Percentiles rank a stretch among this genome's conserved stretches.
Evolutionary conservation across 2,113 vertebrate genomes (phyloP).

Genomic region (Clarias macrocephalus): DNA sequence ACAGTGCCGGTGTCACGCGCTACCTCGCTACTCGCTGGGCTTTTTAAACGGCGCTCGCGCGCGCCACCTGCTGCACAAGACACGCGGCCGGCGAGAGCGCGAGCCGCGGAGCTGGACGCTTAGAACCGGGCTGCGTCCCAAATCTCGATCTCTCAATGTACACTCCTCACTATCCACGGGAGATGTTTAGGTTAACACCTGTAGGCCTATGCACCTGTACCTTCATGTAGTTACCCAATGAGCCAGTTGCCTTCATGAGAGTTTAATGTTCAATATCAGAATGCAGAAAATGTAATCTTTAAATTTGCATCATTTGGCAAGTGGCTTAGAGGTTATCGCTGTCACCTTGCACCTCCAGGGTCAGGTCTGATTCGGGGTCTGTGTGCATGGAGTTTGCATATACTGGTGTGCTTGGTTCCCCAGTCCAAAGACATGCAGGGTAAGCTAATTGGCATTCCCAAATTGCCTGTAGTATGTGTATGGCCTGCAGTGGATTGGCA

Average conservation of each 20-base stretch:
- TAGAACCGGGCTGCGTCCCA: not conserved
- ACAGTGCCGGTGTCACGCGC: conserved; percentile 8
- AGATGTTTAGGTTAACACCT: not conserved
- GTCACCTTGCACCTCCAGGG: too few relatives aligned
- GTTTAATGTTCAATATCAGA: not conserved
- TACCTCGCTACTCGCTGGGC: conserved; percentile 16
- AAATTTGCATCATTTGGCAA: too few relatives aligned
- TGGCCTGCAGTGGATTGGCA: too few relatives aligned
- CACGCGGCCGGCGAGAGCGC: not conserved
- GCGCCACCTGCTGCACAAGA: conserved; percentile 58
- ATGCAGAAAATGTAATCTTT: not conserved
- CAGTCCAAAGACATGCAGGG: too few relatives aligned
- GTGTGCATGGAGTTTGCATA: too few relatives aligned
- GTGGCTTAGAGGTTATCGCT: too few relatives aligned
- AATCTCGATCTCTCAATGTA: not conserved
- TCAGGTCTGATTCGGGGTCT: too few relatives aligned
- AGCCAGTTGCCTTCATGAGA: not conserved
- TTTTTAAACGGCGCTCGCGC: conserved; percentile 49
- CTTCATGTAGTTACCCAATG: not conserved
- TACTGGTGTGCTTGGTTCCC: too few relatives aligned
- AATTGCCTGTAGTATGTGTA: too few relatives aligned
- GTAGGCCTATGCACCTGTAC: not conserved
- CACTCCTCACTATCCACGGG: not conserved
- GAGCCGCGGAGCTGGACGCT: not conserved
- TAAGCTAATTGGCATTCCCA: too few relatives aligned